phyloP scores from a whole-genome alignment of 2,113 vertebrate genomes.

The Gymnocephalus cernua region DNA sequence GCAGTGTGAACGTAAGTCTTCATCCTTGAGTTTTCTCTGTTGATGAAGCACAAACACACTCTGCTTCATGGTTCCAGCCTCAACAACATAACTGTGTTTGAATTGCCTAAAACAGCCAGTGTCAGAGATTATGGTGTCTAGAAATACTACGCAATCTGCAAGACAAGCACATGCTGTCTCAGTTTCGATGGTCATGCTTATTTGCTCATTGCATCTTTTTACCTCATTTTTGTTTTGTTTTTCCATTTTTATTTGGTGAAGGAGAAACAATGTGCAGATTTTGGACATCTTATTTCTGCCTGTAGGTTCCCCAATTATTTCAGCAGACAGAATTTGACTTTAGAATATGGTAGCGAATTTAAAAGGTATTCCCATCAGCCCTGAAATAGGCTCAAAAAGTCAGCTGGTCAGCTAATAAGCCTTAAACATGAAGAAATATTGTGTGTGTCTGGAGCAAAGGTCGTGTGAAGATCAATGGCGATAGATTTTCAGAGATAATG shows the following conservation, averaged over 20 bases:
- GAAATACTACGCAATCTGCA: not conserved
- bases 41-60: slow-evolving; percentile 15
- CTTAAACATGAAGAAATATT: not conserved
- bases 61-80: not conserved
- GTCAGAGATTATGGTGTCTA: not conserved
- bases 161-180: not conserved
- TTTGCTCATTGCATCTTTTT: not conserved
- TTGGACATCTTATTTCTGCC: slow-evolving; percentile 4
- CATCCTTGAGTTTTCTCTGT: slow-evolving; percentile 17
- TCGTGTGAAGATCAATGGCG: slow-evolving; percentile 7
- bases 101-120: slow-evolving; percentile 1
- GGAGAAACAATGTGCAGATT: not conserved
- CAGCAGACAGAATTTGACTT: not conserved
- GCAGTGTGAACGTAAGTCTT: not conserved
- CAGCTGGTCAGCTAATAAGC: not conserved
- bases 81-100: slow-evolving; percentile 7
- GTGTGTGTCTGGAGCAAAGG: not conserved
- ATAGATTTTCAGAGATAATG: slow-evolving; percentile 25
- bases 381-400: not conserved
- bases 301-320: slow-evolving; percentile 11
- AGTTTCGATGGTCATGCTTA: slow-evolving; percentile 1
- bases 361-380: not conserved
- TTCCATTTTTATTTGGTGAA: not conserved
- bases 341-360: not conserved
- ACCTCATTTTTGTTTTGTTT: not conserved